Evolutionary conservation across 1,140 invertebrate genomes (phyloP).

Genomic region (Drosophila pectinifera): DNA sequence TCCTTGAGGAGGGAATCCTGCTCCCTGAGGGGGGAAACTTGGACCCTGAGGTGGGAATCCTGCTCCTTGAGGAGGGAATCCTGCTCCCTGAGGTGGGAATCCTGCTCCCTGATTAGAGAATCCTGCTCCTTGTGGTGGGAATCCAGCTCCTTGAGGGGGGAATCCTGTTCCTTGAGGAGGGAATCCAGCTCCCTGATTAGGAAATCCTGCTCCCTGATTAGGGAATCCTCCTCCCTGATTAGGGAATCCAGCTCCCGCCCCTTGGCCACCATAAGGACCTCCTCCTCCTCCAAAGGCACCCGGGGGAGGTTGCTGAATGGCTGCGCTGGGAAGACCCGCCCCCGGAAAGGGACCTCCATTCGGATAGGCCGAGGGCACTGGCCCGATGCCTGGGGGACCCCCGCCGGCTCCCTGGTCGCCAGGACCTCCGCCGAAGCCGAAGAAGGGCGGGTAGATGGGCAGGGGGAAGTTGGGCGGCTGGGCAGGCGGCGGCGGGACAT

Average conservation of each 20-base stretch:
- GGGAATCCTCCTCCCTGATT: too few species aligned
- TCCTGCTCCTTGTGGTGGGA: constrained; percentile 4
- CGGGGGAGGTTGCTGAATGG: constrained; percentile 20
- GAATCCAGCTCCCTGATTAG: constrained; percentile 13
- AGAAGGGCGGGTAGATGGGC: constrained; percentile 72
- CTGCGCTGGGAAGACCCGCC: constrained; percentile 12
- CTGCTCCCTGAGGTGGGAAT: constrained; percentile 2
- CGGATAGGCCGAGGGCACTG: constrained; percentile 46
- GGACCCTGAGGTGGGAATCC: constrained; percentile 4
- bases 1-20: background rate
- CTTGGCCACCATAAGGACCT: too few species aligned
- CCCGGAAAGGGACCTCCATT: constrained; percentile 21
- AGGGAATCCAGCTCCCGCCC: too few species aligned
- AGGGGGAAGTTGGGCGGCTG: constrained; percentile 67
- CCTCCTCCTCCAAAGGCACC: too few species aligned
- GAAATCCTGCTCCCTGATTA: constrained; percentile 1
- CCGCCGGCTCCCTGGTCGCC: constrained; percentile 6
- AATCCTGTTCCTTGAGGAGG: constrained; percentile 6
- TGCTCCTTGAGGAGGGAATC: background rate
- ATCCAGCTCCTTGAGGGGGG: constrained; percentile 2
- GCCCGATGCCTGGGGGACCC: constrained; percentile 8
- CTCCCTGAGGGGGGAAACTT: background rate
- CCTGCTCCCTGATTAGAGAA: constrained; percentile 19
- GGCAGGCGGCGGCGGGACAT: constrained; percentile 36
- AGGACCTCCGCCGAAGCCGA: constrained; percentile 53